phyloP scores from a whole-genome alignment of 2,888 invertebrate genomes.

The Ptilodon capucinus region DNA sequence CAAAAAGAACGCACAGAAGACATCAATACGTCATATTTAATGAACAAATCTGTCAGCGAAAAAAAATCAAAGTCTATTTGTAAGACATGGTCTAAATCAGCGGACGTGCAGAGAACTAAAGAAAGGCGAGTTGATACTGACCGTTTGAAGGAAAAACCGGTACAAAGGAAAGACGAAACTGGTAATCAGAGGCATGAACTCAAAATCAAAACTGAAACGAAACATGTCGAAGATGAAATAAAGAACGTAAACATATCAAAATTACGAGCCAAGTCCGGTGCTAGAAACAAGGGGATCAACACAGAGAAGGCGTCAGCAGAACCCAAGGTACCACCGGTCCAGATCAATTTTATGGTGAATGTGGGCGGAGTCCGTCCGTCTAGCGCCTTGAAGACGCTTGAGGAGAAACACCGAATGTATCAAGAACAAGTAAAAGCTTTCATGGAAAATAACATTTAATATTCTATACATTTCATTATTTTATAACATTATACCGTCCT shows the following conservation, averaged over 20 bases:
- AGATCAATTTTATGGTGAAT: constrained; percentile 69
- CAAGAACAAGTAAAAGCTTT: constrained; percentile 69
- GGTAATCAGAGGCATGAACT: constrained; percentile 8
- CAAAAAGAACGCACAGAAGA: constrained; percentile 27
- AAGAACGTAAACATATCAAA: constrained; percentile 12
- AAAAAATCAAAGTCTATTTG: constrained; percentile 34
- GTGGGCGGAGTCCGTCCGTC: constrained; percentile 60
- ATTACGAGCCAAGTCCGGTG: constrained; percentile 40
- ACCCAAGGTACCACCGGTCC: constrained; percentile 50
- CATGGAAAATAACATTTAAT: constrained; percentile 31
- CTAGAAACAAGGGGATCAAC: constrained; percentile 44
- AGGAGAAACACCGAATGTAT: constrained; percentile 71
- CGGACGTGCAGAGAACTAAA: constrained; percentile 35
- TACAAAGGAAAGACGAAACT: constrained; percentile 9
- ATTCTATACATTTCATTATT: neutral
- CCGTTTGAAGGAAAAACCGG: constrained; percentile 19
- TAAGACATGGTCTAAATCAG: constrained; percentile 52
- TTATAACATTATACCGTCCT: neutral
- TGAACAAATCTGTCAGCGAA: constrained; percentile 55
- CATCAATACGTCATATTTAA: constrained; percentile 52
- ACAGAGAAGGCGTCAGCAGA: constrained; percentile 30
- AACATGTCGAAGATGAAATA: constrained; percentile 11
- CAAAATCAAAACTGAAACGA: constrained; percentile 19
- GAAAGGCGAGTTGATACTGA: constrained; percentile 22
- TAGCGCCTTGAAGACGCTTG: constrained; percentile 57